These are phyloP conservation scores for Dasyornis broadbenti DNA, from an alignment of 2,113 vertebrate genomes.

Conservation along the genomic window DNA sequence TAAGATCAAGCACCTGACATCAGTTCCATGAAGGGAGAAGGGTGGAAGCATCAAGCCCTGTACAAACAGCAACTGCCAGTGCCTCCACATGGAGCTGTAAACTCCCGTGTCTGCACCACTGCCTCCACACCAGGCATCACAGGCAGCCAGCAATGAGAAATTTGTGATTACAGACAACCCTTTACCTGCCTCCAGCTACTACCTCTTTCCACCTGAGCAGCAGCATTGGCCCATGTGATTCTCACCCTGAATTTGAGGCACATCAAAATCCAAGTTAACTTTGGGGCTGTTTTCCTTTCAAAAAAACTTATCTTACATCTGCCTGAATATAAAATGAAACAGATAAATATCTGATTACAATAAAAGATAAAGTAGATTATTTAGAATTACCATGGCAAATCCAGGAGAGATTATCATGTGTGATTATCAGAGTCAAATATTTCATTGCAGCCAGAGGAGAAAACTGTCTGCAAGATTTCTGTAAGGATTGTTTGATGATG, in stretches of 20 bases:
- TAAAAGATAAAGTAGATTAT: not conserved
- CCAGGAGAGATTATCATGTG: not conserved
- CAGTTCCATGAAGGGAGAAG: not conserved
- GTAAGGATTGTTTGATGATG: not conserved
- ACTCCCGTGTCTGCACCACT: rapidly evolving
- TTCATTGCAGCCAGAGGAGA: not conserved
- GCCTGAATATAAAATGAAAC: not conserved
- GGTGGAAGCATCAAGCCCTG: not conserved
- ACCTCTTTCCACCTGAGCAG: not conserved
- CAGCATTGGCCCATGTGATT: not conserved
- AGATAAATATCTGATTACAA: not conserved
- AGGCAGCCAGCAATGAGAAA: not conserved
- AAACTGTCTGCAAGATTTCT: not conserved
- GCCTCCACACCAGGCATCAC: not conserved
- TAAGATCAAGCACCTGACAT: not conserved
- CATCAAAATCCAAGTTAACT: not conserved
- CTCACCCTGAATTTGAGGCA: not conserved
- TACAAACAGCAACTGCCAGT: rapidly evolving
- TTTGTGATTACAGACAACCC: not conserved
- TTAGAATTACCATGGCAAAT: not conserved
- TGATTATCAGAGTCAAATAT: not conserved
- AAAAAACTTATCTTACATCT: not conserved
- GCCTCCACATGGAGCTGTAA: not conserved
- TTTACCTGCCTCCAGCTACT: not conserved
- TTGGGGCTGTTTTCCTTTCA: not conserved